phyloP scores from a whole-genome alignment of 2,888 invertebrate genomes.

The Coelogynopora nodosa region DNA sequence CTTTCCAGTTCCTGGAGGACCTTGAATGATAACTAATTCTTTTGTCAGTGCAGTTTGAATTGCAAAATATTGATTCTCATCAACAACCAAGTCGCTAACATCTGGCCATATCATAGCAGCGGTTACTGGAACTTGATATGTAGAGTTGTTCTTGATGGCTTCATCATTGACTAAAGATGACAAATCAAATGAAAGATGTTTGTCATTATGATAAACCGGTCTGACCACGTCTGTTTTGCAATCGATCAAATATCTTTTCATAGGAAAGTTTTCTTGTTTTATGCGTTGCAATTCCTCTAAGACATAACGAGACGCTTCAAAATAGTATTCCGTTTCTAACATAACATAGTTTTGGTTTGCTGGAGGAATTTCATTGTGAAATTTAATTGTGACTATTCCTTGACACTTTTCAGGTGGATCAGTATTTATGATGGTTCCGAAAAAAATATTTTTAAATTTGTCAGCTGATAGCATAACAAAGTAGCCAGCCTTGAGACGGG shows the following conservation, averaged over 20 bases:
- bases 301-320: slow-evolving; percentile 74
- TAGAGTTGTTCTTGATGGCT: not conserved
- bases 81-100: not conserved
- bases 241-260: slow-evolving; percentile 70
- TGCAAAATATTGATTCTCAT: not conserved
- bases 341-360: not conserved
- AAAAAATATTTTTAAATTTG: slow-evolving; percentile 12
- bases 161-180: not conserved
- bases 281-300: slow-evolving; percentile 68
- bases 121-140: not conserved
- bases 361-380: not conserved
- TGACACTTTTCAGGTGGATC: too few species aligned
- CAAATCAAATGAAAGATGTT: not conserved
- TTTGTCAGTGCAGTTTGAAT: slow-evolving; percentile 37
- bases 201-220: slow-evolving; percentile 60
- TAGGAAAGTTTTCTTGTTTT: slow-evolving; percentile 67
- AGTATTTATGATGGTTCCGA: not conserved
- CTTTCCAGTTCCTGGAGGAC: slow-evolving; percentile 83
- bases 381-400: slow-evolving; percentile 3
- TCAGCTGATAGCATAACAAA: slow-evolving; percentile 67
- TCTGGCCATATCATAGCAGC: not conserved
- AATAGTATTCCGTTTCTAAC: slow-evolving; percentile 66
- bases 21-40: slow-evolving; percentile 36
- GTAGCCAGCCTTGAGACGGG: slow-evolving; percentile 70
- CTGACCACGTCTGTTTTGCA: slow-evolving; percentile 55